A percentile compares a stretch with the other conserved stretches of the same genome.
These are phyloP conservation scores for Montipora capricornis DNA, from an alignment of 64 coral and sea anemone species.

Conservation along the genomic window DNA sequence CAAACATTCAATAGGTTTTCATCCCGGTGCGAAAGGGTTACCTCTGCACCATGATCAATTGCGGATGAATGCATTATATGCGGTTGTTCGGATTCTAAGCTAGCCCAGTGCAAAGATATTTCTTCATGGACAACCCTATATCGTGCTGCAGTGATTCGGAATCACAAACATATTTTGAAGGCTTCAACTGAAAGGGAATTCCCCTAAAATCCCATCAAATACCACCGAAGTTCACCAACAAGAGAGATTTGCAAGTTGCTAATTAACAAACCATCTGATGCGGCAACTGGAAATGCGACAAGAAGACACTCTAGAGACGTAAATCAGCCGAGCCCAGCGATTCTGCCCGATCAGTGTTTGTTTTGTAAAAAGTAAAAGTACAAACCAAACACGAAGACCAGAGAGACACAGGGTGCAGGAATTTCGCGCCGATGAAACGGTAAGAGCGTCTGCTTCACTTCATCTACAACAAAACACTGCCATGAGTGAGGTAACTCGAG, in stretches of 20 bases:
- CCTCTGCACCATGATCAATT: background rate
- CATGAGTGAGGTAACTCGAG: constrained; percentile 41
- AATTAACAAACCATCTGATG: constrained; percentile 28
- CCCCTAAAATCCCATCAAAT: constrained; percentile 58
- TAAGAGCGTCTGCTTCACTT: background rate
- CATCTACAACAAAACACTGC: background rate
- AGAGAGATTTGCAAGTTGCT: constrained; percentile 75
- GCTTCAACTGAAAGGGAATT: constrained; percentile 69
- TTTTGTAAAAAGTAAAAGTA: constrained; percentile 76
- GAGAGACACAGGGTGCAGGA: constrained; percentile 51
- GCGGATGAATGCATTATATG: constrained; percentile 43
- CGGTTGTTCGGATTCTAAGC: constrained; percentile 24
- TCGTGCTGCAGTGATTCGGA: constrained; percentile 18
- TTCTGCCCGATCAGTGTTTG: constrained; percentile 52
- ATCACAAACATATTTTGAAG: constrained; percentile 42
- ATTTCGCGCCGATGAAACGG: constrained; percentile 70
- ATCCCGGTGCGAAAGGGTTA: background rate
- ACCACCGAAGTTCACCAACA: constrained; percentile 71
- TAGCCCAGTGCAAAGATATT: constrained; percentile 40
- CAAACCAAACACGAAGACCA: constrained; percentile 65
- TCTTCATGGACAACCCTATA: constrained; percentile 53
- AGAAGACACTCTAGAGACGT: background rate
- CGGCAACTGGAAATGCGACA: background rate
- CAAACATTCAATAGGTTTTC: background rate
- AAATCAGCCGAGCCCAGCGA: constrained; percentile 34